Evolutionary conservation across 2,113 vertebrate species (phyloP).

Genomic region (Colistium nudipinnis): DNA sequence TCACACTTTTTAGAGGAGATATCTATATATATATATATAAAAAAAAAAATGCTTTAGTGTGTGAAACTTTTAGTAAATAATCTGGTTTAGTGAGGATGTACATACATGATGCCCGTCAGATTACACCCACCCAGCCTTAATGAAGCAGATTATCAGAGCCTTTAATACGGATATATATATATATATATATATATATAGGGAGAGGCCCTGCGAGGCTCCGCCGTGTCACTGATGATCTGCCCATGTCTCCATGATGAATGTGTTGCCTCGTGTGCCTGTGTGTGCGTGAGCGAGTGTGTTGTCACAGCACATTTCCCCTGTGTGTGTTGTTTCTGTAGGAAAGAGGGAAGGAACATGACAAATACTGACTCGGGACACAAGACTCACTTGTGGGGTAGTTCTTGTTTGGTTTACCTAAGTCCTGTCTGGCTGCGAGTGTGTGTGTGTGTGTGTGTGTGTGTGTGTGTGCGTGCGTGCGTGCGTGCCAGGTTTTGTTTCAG

Average conservation of each 20-base stretch:
- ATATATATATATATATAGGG: no score
- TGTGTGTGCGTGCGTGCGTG: neutral
- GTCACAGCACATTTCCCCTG: conserved; percentile 53
- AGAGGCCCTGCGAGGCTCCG: conserved; percentile 71
- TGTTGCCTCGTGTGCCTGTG: conserved; percentile 36
- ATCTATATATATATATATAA: no score
- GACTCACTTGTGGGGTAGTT: conserved; percentile 40
- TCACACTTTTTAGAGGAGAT: neutral
- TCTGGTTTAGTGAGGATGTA: neutral
- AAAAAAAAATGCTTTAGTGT: no score
- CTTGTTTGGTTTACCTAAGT: conserved; percentile 20
- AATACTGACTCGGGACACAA: conserved; percentile 45
- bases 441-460: neutral
- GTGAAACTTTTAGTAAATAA: neutral
- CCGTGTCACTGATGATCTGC: conserved; percentile 78
- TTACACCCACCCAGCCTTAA: neutral
- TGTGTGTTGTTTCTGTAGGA: conserved; percentile 46
- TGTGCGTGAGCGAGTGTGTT: conserved; percentile 4
- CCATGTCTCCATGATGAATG: conserved; percentile 73
- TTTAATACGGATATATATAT: no score
- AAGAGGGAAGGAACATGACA: conserved; percentile 49
- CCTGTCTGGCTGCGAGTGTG: neutral
- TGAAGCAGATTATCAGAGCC: neutral
- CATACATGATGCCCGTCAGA: neutral
- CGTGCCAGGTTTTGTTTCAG: neutral